phyloP scores from a whole-genome alignment of 2,888 invertebrate species.

The Plebejus argus region DNA sequence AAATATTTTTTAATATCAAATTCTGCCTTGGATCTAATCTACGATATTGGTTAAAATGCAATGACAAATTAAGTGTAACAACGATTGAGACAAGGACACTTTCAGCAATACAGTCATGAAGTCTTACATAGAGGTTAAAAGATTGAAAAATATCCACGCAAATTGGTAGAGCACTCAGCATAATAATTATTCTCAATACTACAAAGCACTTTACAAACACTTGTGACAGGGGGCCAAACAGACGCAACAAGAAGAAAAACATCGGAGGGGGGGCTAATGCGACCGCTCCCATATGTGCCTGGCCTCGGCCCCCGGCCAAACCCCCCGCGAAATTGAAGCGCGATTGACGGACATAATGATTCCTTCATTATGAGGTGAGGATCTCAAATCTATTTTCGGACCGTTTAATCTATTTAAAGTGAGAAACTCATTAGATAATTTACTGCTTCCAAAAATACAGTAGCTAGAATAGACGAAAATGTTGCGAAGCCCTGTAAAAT shows the following conservation, averaged over 20 bases:
- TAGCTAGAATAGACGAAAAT: not conserved
- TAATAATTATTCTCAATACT: not conserved
- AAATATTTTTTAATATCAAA: not conserved
- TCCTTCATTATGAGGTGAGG: constrained; percentile 38
- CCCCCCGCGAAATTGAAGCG: constrained; percentile 58
- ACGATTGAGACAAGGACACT: no score
- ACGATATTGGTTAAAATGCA: not conserved
- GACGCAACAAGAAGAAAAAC: constrained; percentile 58
- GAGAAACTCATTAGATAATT: not conserved
- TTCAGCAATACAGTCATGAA: not conserved
- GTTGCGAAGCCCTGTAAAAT: not conserved
- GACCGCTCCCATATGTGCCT: constrained; percentile 57
- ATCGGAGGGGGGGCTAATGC: constrained; percentile 62
- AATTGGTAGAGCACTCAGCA: not conserved
- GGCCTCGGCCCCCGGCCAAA: constrained; percentile 54
- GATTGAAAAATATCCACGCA: no score
- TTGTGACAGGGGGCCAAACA: constrained; percentile 57
- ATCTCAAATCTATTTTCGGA: not conserved
- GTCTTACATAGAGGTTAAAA: no score
- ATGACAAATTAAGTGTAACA: no score
- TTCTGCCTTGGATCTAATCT: not conserved
- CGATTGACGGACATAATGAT: constrained; percentile 54
- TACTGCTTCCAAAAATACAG: not conserved
- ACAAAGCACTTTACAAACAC: not conserved
- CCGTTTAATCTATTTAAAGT: not conserved